These are phyloP conservation scores for Scopus umbretta DNA, from an alignment of 2,113 vertebrate genomes.

Conservation along the genomic window DNA sequence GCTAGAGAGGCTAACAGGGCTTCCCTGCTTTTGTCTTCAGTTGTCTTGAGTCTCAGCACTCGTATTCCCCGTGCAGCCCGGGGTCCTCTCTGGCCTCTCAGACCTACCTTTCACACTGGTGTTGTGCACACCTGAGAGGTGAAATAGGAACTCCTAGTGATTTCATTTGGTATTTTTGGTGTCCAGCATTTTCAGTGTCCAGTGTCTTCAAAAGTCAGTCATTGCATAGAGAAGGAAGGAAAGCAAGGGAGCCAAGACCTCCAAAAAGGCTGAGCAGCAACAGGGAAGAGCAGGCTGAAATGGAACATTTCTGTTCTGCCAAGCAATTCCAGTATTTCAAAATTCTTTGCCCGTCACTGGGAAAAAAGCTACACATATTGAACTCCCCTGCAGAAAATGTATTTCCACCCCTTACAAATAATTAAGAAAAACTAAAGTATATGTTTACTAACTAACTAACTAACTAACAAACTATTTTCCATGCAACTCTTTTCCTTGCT, in stretches of 20 bases:
- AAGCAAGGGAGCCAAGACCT: not conserved
- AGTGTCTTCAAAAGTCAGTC: not conserved
- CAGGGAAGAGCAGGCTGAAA: not conserved
- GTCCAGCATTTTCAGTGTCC: not conserved
- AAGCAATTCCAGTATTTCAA: not conserved
- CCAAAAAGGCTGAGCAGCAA: not conserved
- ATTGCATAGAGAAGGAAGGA: not conserved
- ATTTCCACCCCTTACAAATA: not conserved
- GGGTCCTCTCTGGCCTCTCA: not conserved
- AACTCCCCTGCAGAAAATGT: not conserved
- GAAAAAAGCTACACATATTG: not conserved
- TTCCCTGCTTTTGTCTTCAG: not conserved
- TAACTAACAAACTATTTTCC: not conserved
- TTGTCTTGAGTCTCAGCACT: not conserved
- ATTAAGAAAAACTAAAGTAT: not conserved
- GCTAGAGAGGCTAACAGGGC: not conserved
- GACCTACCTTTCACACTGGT: accelerated
- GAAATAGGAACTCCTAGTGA: not conserved
- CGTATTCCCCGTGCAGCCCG: not conserved
- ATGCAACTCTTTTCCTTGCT: not conserved
- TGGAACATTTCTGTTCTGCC: not conserved
- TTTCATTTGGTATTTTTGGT: not conserved
- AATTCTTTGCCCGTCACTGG: not conserved
- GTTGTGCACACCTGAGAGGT: not conserved
- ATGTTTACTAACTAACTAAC: not conserved